A percentile compares a stretch with the other conserved stretches of the same genome.
phyloP scores from a whole-genome alignment of 2,113 vertebrate species.

The Isurus oxyrinchus region DNA sequence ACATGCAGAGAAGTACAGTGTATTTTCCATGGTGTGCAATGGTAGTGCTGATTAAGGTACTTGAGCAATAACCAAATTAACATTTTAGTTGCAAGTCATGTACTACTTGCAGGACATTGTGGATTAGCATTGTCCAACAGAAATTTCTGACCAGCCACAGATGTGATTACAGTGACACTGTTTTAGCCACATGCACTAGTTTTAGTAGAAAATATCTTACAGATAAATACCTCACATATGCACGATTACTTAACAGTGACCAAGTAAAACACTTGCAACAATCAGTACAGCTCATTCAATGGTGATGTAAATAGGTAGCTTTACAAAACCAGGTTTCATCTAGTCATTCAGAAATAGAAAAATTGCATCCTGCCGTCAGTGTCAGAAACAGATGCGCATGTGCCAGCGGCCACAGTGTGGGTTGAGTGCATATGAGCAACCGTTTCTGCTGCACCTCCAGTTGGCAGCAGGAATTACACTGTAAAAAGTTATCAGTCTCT shows the following conservation, averaged over 20 bases:
- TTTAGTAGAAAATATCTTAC: not conserved
- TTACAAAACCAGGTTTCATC: no score
- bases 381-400: no score
- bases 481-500: no score
- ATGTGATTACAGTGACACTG: not conserved
- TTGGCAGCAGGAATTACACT: no score
- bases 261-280: not conserved
- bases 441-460: no score
- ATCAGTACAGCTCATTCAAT: no score
- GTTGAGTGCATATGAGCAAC: no score
- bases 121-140: not conserved
- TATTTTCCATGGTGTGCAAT: not conserved
- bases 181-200: not conserved
- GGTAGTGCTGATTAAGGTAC: not conserved
- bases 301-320: no score
- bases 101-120: not conserved
- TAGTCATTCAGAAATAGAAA: no score
- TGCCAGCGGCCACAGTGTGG: no score
- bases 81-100: not conserved
- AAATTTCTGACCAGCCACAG: not conserved
- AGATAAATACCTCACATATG: not conserved
- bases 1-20: not conserved
- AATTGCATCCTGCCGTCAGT: no score
- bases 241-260: not conserved
- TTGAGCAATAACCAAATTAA: not conserved